Percentiles rank a stretch among this genome's conserved stretches.
Conservation (phyloP, 2,113 vertebrate species). For the Rhizomys pruinosus region DNA sequence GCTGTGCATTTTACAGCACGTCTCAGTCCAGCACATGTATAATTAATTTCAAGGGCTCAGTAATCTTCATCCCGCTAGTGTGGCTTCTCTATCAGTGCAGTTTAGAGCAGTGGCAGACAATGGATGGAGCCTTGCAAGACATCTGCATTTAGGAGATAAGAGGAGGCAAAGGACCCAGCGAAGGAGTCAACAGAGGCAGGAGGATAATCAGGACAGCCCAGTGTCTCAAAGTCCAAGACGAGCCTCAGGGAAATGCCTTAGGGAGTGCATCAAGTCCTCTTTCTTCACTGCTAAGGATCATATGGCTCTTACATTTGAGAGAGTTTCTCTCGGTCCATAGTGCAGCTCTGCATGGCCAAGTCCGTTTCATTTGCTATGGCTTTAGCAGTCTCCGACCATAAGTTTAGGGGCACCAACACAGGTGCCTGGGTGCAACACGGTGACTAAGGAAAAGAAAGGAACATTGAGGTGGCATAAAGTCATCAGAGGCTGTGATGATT, state of each 20-base stretch:
- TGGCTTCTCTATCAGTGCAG: background rate
- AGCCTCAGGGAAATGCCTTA: background rate
- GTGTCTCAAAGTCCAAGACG: background rate
- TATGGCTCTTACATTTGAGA: conserved; percentile 15
- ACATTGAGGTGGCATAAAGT: conserved; percentile 45
- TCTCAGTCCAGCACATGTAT: background rate
- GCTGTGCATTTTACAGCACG: background rate
- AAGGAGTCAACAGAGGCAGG: background rate
- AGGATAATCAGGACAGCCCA: conserved; percentile 10
- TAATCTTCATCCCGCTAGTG: background rate
- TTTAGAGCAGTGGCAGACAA: conserved; percentile 17
- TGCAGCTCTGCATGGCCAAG: background rate
- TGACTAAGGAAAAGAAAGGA: conserved; percentile 55
- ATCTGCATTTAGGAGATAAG: conserved; percentile 16
- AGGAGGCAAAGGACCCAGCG: conserved; percentile 24
- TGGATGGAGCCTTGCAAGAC: background rate
- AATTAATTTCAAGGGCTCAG: conserved; percentile 29
- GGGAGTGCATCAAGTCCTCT: background rate
- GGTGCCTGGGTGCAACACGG: background rate
- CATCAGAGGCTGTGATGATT: conserved; percentile 68
- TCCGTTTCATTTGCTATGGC: conserved; percentile 30
- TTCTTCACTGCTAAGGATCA: background rate
- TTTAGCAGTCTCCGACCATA: conserved; percentile 36
- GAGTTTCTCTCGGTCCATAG: background rate
- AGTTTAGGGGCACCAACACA: background rate